Evolutionary conservation across 2,113 vertebrate species (phyloP).

Genomic region (Gallinago jamesoni): DNA sequence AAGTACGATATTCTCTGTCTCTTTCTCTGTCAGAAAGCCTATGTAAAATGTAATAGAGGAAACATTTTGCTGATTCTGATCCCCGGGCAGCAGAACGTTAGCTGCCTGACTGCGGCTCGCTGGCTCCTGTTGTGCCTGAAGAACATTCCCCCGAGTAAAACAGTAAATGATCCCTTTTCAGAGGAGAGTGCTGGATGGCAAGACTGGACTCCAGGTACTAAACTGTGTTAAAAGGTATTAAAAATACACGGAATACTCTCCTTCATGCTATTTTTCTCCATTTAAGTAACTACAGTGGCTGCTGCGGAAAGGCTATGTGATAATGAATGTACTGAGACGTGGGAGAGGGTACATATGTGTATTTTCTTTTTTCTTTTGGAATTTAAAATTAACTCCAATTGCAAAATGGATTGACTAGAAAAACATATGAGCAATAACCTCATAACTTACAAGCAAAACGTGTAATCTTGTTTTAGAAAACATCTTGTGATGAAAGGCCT

Average conservation of each 20-base stretch:
- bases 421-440: not conserved
- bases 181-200: not conserved
- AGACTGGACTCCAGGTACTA: not conserved
- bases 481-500: not conserved
- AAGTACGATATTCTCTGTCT: slow-evolving; percentile 11
- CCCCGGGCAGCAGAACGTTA: not conserved
- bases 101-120: not conserved
- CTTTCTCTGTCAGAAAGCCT: not conserved
- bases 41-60: not conserved
- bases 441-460: not conserved
- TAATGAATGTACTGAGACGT: not conserved
- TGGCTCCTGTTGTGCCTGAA: not conserved
- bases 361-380: not conserved
- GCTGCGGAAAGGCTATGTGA: not conserved
- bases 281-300: not conserved
- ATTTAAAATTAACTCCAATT: not conserved
- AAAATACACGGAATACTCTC: not conserved
- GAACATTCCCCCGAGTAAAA: not conserved
- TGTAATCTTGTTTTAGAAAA: not conserved
- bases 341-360: not conserved
- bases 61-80: slow-evolving; percentile 21
- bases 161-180: not conserved
- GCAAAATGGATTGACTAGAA: not conserved
- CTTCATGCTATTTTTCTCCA: not conserved
- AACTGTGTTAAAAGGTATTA: not conserved